Evolutionary conservation across 2,113 vertebrate genomes (phyloP).

Genomic region (Pelodiscus sinensis): DNA sequence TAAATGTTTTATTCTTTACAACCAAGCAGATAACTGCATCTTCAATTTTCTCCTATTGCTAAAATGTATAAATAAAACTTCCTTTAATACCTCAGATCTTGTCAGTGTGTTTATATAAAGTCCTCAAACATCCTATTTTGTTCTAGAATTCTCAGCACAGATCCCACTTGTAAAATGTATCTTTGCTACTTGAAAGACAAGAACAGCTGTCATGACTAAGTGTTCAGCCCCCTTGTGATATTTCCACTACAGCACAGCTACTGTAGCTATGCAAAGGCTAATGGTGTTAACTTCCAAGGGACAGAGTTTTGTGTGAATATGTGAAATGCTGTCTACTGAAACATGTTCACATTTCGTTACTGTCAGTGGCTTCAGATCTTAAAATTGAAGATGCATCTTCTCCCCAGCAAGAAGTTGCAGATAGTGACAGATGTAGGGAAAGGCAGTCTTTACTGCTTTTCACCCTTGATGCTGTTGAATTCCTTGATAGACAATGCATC

Average conservation of each 20-base stretch:
- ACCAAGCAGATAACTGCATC: slow-evolving; percentile 69
- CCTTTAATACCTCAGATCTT: slow-evolving; percentile 35
- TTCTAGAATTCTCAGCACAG: not conserved
- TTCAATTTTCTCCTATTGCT: slow-evolving; percentile 70
- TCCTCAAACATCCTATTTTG: not conserved
- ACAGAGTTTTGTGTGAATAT: not conserved
- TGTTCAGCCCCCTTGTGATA: not conserved
- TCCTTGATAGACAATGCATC: no score
- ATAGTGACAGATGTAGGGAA: not conserved
- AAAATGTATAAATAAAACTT: slow-evolving; percentile 67
- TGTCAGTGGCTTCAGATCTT: slow-evolving; percentile 25
- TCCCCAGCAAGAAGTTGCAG: not conserved
- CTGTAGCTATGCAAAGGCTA: not conserved
- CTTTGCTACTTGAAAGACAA: rapidly evolving
- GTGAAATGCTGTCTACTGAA: not conserved
- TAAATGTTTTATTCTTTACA: slow-evolving; percentile 76
- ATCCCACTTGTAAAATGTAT: not conserved
- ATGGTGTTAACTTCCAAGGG: not conserved
- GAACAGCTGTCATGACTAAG: not conserved
- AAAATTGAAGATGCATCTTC: not conserved
- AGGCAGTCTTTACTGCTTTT: not conserved
- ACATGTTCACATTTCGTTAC: slow-evolving; percentile 1
- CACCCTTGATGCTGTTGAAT: not conserved
- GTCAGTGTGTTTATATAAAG: slow-evolving; percentile 17
- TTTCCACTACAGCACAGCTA: not conserved